Conservation (phyloP, 2,113 vertebrate genomes). For the Triplophysa tibetana region DNA sequence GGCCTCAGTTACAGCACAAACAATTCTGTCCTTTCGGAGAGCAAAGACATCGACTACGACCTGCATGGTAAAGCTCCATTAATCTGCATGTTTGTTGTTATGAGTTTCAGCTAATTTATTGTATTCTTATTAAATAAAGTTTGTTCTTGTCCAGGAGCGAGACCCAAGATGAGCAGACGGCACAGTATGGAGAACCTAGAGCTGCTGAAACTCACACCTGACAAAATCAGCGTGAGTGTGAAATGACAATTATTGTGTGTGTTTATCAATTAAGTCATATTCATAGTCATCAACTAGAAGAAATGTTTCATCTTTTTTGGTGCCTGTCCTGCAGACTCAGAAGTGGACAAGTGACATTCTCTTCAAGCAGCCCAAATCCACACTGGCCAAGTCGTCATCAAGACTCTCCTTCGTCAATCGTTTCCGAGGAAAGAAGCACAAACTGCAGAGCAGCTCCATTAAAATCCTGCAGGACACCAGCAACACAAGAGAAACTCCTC, state of each 20-base stretch:
- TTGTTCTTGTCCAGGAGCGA: constrained; percentile 74
- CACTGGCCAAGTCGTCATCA: constrained; percentile 83
- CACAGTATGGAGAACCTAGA: constrained; percentile 99
- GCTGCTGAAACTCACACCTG: constrained; percentile 93
- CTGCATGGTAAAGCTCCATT: constrained; percentile 70
- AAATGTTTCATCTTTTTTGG: not conserved
- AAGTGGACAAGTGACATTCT: constrained; percentile 92
- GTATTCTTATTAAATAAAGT: not conserved
- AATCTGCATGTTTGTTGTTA: not conserved
- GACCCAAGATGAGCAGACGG: constrained; percentile 80
- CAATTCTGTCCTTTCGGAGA: constrained; percentile 85
- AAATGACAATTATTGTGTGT: not conserved
- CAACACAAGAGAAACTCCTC: constrained; percentile 81
- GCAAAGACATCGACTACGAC: constrained; percentile 75
- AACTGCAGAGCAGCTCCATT: constrained; percentile 70
- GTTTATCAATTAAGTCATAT: not conserved
- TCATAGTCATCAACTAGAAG: not conserved
- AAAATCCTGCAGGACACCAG: constrained; percentile 92
- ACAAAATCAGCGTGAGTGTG: constrained; percentile 83
- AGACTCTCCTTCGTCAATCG: constrained; percentile 94
- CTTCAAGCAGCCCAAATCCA: constrained; percentile 86
- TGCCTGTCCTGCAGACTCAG: constrained; percentile 77
- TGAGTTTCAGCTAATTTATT: not conserved
- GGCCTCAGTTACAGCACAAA: constrained; percentile 93
- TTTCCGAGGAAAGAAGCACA: constrained; percentile 90